Evolutionary conservation across 1,140 invertebrate species (phyloP), one percentile per base, ranked within the genome.

Genomic region (Apis cerana): DNA sequence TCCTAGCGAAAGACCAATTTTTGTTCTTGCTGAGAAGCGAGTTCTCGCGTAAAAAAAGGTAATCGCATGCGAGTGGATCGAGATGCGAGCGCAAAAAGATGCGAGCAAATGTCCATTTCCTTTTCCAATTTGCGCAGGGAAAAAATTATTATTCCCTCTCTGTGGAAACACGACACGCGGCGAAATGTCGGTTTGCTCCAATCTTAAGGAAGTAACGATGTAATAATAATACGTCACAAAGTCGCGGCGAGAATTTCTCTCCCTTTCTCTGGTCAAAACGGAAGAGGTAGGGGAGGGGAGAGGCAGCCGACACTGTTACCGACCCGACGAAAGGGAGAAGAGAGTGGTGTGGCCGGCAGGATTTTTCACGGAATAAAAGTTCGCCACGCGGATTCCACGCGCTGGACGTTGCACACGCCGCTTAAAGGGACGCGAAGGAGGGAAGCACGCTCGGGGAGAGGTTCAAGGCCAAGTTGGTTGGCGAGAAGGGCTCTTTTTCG

Each of bases 401-500:
- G 64, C 58, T 21, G 48, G 43, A 54, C 65, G 56, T 12, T n/a
- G n/a, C 50, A 23, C 50, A 23, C 4, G 48, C 17, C 19, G 19
- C 61, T 21, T 33, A 64, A 19, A 62, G 27, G 50, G 19, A 64
- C 56, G 65, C 23, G 59, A 17, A 43, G 33, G 43, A 54, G 48
- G 23, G 33, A 52, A n/a, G 9, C 1, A 2, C 9, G 54, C 13
- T 43, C 33, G 33, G 5, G 21, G 9, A 80, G 58, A 61, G 75
- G 79, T 77, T 81, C 91, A 92, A 92, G 92, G 91, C 86, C 91
- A 90, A 76, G 2, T 4, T 43, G 33, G 85, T 75, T 27, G 81
- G 88, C 2, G 59, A 62, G 59, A 90, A 89, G 88, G 75, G 90
- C 84, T 89, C 88, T 90, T 91, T 91, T 87, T 88, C 82, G 82